phyloP scores from a whole-genome alignment of 2,113 vertebrate species.

The Podarcis raffonei region DNA sequence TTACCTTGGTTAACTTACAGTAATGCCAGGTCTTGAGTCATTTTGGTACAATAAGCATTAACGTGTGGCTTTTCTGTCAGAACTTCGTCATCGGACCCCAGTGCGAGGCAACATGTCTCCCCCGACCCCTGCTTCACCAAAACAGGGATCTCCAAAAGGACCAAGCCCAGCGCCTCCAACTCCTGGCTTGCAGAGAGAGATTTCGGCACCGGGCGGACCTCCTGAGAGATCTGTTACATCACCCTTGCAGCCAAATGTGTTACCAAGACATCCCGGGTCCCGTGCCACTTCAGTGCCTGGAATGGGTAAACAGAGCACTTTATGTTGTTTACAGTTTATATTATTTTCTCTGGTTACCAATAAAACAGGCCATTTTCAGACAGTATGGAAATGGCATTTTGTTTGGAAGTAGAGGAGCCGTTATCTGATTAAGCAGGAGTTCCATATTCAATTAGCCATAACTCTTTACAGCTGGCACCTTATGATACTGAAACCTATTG shows the following conservation, averaged over 20 bases:
- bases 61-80: constrained; percentile 71
- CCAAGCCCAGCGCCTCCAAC: constrained; percentile 69
- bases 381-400: constrained; percentile 85
- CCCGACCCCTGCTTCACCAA: constrained; percentile 60
- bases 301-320: constrained; percentile 92
- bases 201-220: constrained; percentile 87
- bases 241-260: constrained; percentile 83
- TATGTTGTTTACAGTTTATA: constrained; percentile 88
- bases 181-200: constrained; percentile 78
- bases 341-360: constrained; percentile 86
- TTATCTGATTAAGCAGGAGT: constrained; percentile 87
- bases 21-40: constrained; percentile 35
- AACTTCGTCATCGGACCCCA: constrained; percentile 90
- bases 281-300: constrained; percentile 89
- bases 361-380: constrained; percentile 83
- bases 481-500: constrained; percentile 85
- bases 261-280: constrained; percentile 85
- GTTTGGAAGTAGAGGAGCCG: constrained; percentile 83
- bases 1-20: constrained; percentile 27
- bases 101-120: constrained; percentile 80
- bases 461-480: constrained; percentile 87
- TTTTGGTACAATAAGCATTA: constrained; percentile 44
- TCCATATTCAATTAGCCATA: constrained; percentile 89
- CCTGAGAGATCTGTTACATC: constrained; percentile 83
- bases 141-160: constrained; percentile 76